Evolutionary conservation across 2,113 vertebrate genomes (phyloP), one percentile per base, ranked within the genome.

Genomic region (Passer domesticus): DNA sequence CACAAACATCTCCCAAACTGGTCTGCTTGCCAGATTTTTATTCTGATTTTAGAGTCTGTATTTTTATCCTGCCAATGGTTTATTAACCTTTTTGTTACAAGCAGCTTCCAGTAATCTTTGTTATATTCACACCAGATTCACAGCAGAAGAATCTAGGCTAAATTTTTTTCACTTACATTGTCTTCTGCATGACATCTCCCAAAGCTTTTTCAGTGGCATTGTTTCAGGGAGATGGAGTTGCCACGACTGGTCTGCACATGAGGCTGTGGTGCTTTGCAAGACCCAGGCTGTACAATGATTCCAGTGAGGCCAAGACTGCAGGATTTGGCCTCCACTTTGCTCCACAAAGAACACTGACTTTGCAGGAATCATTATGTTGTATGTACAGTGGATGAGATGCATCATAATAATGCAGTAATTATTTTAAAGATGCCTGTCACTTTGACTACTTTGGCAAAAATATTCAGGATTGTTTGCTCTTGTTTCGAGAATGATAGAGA

Each of bases 381-480:
- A 23, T 8, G 13, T 68, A 37, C 46, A 68, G 37, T 30, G 47
- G 66, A 77, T 5, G 7, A 55, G 74, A 50, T 74, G 70, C 22
- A 89, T 39, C 91, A 68, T 43, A 79, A 90, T 78, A 91, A 87
- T 81, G 41, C n/a, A 70, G 43, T 58, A 83, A 75, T 92, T 74
- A 59, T 2, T 7, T 77, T 90, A 62, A 94, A 76, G 58, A 67
- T 83, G 30, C 11, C 73, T 79, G 78, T 81, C 73, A 90, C 77
- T 80, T 90, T 35, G 55, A 64, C 77, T 90, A 2, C 80, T 88
- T 91, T 23, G 23, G 80, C 66, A 62, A 83, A 95, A 89, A 91
- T 50, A 83, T 64, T 90, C 76, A 86, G 47, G 72, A 79, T 66
- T 83, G 52, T 90, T 93, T 94, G 82, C 77, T 90, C 46, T 72